These are phyloP conservation scores for Macrotis lagotis DNA, from an alignment of 2,113 vertebrate genomes.

Conservation along the genomic window DNA sequence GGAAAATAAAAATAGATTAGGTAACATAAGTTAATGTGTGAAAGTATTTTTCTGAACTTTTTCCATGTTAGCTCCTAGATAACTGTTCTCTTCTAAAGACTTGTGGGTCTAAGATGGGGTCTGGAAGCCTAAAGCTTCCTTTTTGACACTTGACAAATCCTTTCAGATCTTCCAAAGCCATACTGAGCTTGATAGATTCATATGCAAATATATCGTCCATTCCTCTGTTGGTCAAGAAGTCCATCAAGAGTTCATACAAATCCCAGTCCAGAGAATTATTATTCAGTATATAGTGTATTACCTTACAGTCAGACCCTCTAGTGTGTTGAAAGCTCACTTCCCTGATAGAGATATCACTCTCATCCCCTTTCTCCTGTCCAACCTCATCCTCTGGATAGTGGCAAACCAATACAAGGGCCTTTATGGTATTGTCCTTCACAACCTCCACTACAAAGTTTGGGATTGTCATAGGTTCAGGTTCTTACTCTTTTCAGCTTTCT, in stretches of 20 bases:
- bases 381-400: constrained; percentile 95
- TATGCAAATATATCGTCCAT: constrained; percentile 96
- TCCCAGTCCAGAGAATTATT: constrained; percentile 96
- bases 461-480: constrained; percentile 93
- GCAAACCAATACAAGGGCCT: constrained; percentile 95
- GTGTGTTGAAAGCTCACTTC: constrained; percentile 96
- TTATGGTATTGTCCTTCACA: constrained; percentile 89
- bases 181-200: constrained; percentile 94
- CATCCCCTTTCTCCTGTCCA: constrained; percentile 89
- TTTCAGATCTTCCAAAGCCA: constrained; percentile 77
- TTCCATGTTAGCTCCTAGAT: constrained; percentile 47
- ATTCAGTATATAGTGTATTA: constrained; percentile 94
- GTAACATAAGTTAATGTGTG: constrained; percentile 65
- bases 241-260: constrained; percentile 96
- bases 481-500: constrained; percentile 92
- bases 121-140: not conserved
- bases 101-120: not conserved
- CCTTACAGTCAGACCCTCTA: constrained; percentile 92
- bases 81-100: constrained; percentile 25
- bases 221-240: constrained; percentile 95
- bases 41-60: not conserved
- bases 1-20: not conserved
- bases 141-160: constrained; percentile 94
- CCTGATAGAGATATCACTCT: constrained; percentile 92
- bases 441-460: constrained; percentile 98